phyloP scores from a whole-genome alignment of 2,797 vertebrate species.

The Hipposideros larvatus region DNA sequence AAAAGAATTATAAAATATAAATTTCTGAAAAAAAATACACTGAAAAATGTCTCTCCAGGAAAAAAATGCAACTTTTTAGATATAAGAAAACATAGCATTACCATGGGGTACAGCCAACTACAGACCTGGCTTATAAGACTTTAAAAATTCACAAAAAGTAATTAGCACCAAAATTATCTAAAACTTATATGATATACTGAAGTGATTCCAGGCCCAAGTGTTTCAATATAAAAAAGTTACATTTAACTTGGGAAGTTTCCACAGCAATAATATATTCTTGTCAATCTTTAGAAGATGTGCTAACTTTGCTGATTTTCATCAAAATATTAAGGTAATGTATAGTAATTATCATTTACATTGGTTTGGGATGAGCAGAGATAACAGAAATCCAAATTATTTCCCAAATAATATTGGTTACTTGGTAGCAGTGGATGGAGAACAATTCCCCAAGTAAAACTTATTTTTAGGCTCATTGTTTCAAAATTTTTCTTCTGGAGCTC shows the following conservation, averaged over 20 bases:
- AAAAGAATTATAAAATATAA: slow-evolving; percentile 81
- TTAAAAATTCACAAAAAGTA: slow-evolving; percentile 69
- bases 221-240: slow-evolving; percentile 61
- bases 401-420: slow-evolving; percentile 37
- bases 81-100: slow-evolving; percentile 60
- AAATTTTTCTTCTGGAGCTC: slow-evolving; percentile 33
- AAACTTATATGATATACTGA: slow-evolving; percentile 56
- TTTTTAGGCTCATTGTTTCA: slow-evolving; percentile 18
- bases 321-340: slow-evolving; percentile 54
- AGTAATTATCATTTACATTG: slow-evolving; percentile 21
- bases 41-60: slow-evolving; percentile 71
- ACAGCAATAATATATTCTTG: slow-evolving; percentile 36
- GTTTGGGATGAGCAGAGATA: background rate
- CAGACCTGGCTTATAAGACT: slow-evolving; percentile 32
- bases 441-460: slow-evolving; percentile 47
- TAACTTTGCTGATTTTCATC: slow-evolving; percentile 66
- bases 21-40: slow-evolving; percentile 64
- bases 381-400: slow-evolving; percentile 26
- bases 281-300: slow-evolving; percentile 59
- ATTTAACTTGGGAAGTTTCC: slow-evolving; percentile 59
- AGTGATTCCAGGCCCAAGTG: slow-evolving; percentile 27
- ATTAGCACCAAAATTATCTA: slow-evolving; percentile 79
- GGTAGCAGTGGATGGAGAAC: background rate
- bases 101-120: background rate
- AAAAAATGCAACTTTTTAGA: slow-evolving; percentile 62